Evolutionary conservation across 2,113 vertebrate genomes (phyloP).

Genomic region (Paramormyrops kingsleyae): DNA sequence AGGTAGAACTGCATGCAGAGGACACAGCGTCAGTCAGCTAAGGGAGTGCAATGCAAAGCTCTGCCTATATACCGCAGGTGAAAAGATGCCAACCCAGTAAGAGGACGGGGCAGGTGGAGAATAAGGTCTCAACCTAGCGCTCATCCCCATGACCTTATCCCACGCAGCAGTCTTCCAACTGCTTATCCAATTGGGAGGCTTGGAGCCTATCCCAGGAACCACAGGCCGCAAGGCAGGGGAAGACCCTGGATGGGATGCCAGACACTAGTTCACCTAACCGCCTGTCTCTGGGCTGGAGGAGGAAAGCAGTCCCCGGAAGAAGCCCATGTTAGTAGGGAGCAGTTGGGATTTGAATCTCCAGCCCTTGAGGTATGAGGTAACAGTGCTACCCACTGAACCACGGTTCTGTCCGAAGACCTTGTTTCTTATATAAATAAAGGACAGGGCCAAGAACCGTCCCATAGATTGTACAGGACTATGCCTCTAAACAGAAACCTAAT

Average conservation of each 20-base stretch:
- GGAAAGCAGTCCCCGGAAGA: not conserved
- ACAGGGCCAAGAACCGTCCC: not conserved
- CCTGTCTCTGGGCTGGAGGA: not conserved
- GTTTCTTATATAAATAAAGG: not conserved
- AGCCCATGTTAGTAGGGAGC: not conserved
- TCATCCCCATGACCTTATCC: not conserved
- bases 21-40: not conserved
- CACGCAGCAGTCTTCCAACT: not conserved
- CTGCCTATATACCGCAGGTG: not conserved
- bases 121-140: not conserved
- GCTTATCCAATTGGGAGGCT: not conserved
- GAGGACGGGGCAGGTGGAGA: not conserved
- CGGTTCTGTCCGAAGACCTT: not conserved
- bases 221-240: not conserved
- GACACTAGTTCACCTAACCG: not conserved
- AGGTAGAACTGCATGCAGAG: conserved; percentile 84
- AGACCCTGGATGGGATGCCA: not conserved
- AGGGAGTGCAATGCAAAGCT: not conserved
- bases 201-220: not conserved
- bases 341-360: not conserved
- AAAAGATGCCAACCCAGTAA: not conserved
- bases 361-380: not conserved
- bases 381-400: not conserved
- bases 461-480: not conserved
- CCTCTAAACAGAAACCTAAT: not conserved